Percentiles rank a stretch among this genome's conserved stretches.
These are phyloP conservation scores for Aeoliscus strigatus DNA, from an alignment of 2,797 vertebrate genomes.

Conservation along the genomic window DNA sequence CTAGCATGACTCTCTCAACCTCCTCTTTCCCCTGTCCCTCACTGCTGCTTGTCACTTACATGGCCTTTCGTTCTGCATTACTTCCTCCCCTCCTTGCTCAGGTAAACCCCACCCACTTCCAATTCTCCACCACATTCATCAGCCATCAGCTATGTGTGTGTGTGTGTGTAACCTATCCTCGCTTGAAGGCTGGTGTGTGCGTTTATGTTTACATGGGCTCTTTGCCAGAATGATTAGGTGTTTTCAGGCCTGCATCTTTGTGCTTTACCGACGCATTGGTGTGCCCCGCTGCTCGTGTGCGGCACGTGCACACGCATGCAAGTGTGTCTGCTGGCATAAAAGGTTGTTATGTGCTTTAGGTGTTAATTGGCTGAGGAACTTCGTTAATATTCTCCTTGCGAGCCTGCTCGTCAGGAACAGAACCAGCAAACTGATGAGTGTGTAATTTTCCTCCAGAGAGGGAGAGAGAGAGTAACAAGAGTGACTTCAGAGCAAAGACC, in stretches of 20 bases:
- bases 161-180: constrained; percentile 4
- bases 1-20: constrained; percentile 6
- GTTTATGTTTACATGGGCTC: constrained; percentile 1
- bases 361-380: constrained; percentile 79
- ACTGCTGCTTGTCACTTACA: constrained; percentile 32
- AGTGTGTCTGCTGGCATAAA: constrained; percentile 57
- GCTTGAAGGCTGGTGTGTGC: neutral
- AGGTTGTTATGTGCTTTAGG: constrained; percentile 78
- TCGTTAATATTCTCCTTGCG: constrained; percentile 81
- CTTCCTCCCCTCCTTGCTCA: too few relatives aligned
- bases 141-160: constrained; percentile 29
- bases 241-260: constrained; percentile 11
- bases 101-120: too few relatives aligned
- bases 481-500: constrained; percentile 52
- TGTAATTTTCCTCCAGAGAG: constrained; percentile 74
- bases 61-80: constrained; percentile 28
- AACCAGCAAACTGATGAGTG: constrained; percentile 79
- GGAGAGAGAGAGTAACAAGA: constrained; percentile 29
- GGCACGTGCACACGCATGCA: too few relatives aligned
- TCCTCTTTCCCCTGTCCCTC: constrained; percentile 2
- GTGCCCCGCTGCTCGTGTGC: too few relatives aligned
- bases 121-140: constrained; percentile 25
- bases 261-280: constrained; percentile 9
- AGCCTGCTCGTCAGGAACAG: constrained; percentile 71
- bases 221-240: constrained; percentile 3